Evolutionary conservation across 1,140 invertebrate species (phyloP).

Genomic region (Ericerus pela): DNA sequence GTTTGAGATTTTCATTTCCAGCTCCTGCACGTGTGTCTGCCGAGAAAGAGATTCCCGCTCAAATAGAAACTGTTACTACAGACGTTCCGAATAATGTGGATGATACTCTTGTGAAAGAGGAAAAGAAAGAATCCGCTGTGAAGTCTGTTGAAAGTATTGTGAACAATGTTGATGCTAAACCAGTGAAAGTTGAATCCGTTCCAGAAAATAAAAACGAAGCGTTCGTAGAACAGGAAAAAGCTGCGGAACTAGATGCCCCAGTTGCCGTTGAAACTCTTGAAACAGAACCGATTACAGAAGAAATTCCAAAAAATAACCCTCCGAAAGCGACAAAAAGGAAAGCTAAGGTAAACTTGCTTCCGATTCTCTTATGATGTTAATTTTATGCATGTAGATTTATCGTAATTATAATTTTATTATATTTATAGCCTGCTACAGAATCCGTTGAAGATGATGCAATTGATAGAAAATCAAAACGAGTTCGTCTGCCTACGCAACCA

Average conservation of each 20-base stretch:
- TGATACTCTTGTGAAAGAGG: background rate
- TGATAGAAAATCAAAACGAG: constrained; percentile 39
- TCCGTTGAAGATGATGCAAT: constrained; percentile 21
- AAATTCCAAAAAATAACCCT: too few relatives aligned
- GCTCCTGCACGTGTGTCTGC: background rate
- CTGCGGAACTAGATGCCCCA: too few relatives aligned
- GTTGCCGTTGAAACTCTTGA: too few relatives aligned
- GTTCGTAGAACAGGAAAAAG: too few relatives aligned
- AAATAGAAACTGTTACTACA: background rate
- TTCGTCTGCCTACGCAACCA: constrained; percentile 48
- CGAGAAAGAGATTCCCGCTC: background rate
- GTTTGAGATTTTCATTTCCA: background rate
- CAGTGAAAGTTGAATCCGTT: background rate
- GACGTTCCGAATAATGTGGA: background rate
- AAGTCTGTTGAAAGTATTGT: too few relatives aligned
- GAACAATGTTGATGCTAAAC: background rate
- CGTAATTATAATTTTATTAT: background rate
- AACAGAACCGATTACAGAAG: too few relatives aligned
- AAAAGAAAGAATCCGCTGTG: background rate
- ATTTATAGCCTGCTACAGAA: background rate
- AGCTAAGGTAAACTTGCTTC: background rate
- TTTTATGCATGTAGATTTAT: background rate
- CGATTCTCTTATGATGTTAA: too few relatives aligned
- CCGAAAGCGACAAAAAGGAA: background rate
- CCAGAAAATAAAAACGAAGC: background rate